phyloP scores from a whole-genome alignment of 1,140 invertebrate species.

The Pogonognathellus flavescens region DNA sequence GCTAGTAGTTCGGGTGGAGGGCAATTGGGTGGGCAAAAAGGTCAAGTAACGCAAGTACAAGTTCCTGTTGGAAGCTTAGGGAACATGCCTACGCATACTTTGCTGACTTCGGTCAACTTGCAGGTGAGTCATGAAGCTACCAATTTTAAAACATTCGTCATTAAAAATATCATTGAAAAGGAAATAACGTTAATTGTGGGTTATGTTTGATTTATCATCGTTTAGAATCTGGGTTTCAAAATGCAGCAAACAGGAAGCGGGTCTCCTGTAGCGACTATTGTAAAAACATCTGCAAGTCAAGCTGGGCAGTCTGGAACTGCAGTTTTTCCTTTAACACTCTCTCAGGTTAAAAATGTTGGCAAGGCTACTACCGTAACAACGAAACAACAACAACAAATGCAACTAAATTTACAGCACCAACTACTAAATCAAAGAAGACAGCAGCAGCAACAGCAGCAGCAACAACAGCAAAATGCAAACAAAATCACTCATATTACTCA shows the following conservation, averaged over 20 bases:
- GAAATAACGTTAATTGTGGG: not conserved
- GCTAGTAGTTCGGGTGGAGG: slow-evolving; percentile 6
- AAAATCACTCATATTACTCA: slow-evolving; percentile 24
- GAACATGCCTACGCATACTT: not conserved
- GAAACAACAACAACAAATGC: slow-evolving; percentile 37
- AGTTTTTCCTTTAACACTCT: slow-evolving; percentile 49
- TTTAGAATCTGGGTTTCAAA: slow-evolving; percentile 1
- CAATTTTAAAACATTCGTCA: not conserved
- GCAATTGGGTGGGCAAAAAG: slow-evolving; percentile 44
- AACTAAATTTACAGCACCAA: slow-evolving; percentile 53
- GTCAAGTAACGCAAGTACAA: slow-evolving; percentile 54
- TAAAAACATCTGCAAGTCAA: slow-evolving; percentile 50
- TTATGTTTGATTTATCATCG: not conserved
- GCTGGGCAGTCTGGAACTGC: slow-evolving; percentile 26
- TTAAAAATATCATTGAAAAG: too few species aligned
- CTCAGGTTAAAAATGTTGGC: slow-evolving; percentile 47
- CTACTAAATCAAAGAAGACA: slow-evolving; percentile 23
- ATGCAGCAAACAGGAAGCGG: slow-evolving; percentile 23
- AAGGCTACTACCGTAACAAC: slow-evolving; percentile 16
- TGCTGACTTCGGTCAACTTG: slow-evolving; percentile 46
- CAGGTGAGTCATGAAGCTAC: not conserved
- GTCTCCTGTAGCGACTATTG: slow-evolving; percentile 31
- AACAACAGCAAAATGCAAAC: slow-evolving; percentile 22
- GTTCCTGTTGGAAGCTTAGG: slow-evolving; percentile 32
- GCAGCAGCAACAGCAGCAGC: slow-evolving; percentile 43